Evolutionary conservation across 1,140 invertebrate species (phyloP).

Genomic region (Caenorhabditis inopinata): DNA sequence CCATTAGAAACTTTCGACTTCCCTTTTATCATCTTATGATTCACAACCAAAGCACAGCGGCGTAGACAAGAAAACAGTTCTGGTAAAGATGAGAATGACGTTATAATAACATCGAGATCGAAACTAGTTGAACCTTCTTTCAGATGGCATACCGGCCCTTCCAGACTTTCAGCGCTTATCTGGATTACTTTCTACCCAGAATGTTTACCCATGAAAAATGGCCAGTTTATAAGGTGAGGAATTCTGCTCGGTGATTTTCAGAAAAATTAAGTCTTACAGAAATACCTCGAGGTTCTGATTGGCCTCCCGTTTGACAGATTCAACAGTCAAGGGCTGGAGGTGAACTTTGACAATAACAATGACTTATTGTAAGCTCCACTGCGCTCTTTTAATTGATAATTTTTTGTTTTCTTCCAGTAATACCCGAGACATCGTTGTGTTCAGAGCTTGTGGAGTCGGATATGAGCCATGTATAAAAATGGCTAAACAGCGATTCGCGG

Average conservation of each 20-base stretch:
- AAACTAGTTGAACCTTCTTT: background rate
- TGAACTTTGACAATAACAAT: background rate
- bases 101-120: background rate
- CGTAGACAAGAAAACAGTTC: background rate
- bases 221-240: background rate
- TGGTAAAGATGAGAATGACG: background rate
- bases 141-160: constrained; percentile 9
- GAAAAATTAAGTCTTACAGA: background rate
- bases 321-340: background rate
- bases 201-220: background rate
- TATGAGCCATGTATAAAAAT: background rate
- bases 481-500: background rate
- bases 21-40: background rate
- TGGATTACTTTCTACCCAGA: background rate
- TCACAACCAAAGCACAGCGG: constrained; percentile 10
- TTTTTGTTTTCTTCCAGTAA: background rate
- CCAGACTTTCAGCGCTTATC: constrained; percentile 7
- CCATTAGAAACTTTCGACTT: constrained; percentile 5
- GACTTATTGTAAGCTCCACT: background rate
- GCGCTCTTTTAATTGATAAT: too few species aligned
- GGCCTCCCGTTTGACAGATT: background rate
- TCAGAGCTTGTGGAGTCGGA: background rate
- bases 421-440: background rate
- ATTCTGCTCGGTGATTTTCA: background rate
- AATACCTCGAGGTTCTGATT: background rate